Conservation (phyloP, 2,888 invertebrate genomes). For the Xanthia togata region DNA sequence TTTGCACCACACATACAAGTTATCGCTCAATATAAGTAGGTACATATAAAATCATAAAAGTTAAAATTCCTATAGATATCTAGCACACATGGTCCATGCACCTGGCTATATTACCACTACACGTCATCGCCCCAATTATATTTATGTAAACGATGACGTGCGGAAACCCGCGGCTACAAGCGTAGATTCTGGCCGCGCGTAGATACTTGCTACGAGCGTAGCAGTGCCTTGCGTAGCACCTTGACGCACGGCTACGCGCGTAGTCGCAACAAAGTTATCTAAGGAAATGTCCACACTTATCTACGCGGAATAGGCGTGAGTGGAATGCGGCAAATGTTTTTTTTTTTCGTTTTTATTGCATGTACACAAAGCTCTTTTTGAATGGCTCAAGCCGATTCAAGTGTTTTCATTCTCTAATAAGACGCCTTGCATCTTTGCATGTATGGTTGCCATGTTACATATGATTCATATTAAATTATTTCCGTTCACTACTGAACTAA, state of each 20-base stretch:
- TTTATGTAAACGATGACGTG: background rate
- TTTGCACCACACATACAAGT: no score
- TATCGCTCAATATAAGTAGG: no score
- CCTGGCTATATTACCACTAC: background rate
- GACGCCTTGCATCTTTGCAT: background rate
- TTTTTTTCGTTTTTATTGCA: no score
- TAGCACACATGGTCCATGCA: background rate
- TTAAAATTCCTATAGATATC: no score
- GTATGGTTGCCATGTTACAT: background rate
- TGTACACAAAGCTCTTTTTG: no score
- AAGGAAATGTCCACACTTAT: no score
- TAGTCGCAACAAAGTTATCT: background rate
- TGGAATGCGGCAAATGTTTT: no score
- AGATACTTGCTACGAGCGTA: slow-evolving; percentile 36
- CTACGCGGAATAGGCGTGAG: no score
- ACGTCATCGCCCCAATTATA: background rate
- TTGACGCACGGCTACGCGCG: background rate
- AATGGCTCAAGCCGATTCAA: no score
- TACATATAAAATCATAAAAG: no score
- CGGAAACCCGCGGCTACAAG: slow-evolving; percentile 3
- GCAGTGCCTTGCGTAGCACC: slow-evolving; percentile 31
- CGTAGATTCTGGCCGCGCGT: background rate
- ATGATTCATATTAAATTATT: background rate
- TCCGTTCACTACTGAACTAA: background rate
- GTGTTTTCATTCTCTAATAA: background rate